A percentile compares a stretch with the other conserved stretches of the same genome.
Evolutionary conservation across 2,888 invertebrate genomes (phyloP).

Genomic region (Chrysotoxum bicinctum): DNA sequence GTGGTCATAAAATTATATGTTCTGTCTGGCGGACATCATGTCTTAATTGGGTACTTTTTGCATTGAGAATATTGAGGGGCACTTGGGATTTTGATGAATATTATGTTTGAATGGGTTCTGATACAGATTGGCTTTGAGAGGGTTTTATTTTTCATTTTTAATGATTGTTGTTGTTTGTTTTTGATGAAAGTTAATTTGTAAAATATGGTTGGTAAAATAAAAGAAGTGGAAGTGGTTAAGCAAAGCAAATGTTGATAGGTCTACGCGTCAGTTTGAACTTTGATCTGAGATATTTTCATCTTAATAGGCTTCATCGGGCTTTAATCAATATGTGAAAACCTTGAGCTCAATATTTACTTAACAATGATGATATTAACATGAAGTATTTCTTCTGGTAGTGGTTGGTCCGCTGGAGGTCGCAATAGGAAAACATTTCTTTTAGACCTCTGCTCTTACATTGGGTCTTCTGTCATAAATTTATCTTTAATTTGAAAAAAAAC

Average conservation of each 20-base stretch:
- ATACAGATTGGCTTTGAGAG: conserved; percentile 22
- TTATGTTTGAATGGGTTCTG: conserved; percentile 17
- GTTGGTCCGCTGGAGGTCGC: too few relatives aligned
- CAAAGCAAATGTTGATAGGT: neutral
- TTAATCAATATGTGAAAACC: too few relatives aligned
- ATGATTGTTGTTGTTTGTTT: conserved; percentile 6
- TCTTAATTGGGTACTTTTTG: conserved; percentile 60
- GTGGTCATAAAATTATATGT: conserved; percentile 47
- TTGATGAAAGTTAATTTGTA: neutral
- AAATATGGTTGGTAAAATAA: neutral
- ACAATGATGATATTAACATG: too few relatives aligned
- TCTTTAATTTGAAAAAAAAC: too few relatives aligned
- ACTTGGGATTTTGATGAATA: conserved; percentile 56
- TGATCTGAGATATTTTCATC: neutral
- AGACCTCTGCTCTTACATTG: too few relatives aligned
- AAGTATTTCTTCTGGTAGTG: too few relatives aligned
- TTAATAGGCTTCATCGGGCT: neutral
- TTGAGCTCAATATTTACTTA: too few relatives aligned
- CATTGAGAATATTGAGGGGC: conserved; percentile 29
- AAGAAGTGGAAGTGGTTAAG: neutral
- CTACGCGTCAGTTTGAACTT: neutral
- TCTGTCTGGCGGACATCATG: conserved; percentile 35
- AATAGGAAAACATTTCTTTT: too few relatives aligned
- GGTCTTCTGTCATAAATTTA: too few relatives aligned
- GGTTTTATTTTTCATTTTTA: neutral